phyloP scores from a whole-genome alignment of 2,113 vertebrate genomes.

The Camelus dromedarius region DNA sequence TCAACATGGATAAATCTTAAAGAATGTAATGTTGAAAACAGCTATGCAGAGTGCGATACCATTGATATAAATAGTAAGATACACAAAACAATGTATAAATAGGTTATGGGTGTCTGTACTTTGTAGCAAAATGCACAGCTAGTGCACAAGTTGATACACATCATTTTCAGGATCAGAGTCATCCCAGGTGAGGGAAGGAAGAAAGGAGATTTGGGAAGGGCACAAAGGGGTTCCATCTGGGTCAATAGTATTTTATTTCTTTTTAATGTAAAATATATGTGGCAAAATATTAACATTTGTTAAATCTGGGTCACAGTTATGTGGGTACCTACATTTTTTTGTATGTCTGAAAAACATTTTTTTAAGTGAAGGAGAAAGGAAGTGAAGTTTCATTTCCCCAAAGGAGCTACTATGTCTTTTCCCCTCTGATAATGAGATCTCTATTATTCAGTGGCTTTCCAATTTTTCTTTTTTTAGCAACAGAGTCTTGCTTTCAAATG shows the following conservation, averaged over 20 bases:
- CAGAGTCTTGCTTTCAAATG: constrained; percentile 55
- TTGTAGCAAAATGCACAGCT: neutral
- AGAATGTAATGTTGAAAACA: neutral
- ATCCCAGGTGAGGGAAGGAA: neutral
- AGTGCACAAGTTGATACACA: neutral
- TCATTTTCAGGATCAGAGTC: neutral
- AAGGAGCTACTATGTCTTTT: constrained; percentile 1
- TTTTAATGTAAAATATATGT: constrained; percentile 33
- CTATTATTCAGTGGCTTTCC: constrained; percentile 48
- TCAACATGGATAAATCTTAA: neutral
- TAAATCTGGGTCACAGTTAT: neutral
- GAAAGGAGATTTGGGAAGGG: neutral
- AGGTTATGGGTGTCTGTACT: too few species aligned
- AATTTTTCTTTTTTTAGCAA: constrained; percentile 48
- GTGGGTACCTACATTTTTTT: neutral
- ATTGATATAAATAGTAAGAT: neutral
- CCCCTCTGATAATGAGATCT: constrained; percentile 58
- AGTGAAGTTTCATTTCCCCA: constrained; percentile 40
- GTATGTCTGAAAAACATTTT: neutral
- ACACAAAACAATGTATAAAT: neutral
- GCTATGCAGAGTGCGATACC: neutral
- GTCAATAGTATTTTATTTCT: neutral
- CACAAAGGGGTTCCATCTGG: neutral
- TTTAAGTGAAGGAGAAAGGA: constrained; percentile 53
- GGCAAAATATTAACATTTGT: neutral